Evolutionary conservation across 64 coral and sea anemone species (phyloP).

Genomic region (Actinia equina): DNA sequence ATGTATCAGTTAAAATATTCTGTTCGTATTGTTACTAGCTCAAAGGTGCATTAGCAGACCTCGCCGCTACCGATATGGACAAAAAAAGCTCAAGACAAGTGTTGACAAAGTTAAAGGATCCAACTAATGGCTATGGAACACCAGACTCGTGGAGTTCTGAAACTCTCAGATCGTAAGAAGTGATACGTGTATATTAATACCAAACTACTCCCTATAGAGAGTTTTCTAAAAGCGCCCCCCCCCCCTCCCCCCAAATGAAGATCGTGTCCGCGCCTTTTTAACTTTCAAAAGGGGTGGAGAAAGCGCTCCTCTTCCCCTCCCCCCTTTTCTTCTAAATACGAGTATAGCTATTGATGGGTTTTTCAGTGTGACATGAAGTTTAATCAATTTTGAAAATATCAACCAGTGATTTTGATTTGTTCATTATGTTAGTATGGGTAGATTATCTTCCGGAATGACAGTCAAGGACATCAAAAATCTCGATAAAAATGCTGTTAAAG

Average conservation of each 20-base stretch:
- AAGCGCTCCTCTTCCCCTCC: too few relatives aligned
- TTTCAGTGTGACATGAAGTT: too few relatives aligned
- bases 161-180: neutral
- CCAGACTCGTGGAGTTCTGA: constrained; percentile 10
- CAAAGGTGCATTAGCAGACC: constrained; percentile 2
- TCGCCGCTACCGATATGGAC: neutral
- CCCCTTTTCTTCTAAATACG: too few relatives aligned
- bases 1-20: too few relatives aligned
- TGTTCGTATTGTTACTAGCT: neutral
- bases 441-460: neutral
- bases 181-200: neutral
- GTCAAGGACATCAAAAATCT: constrained; percentile 5
- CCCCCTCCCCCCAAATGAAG: neutral
- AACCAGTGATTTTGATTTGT: too few relatives aligned
- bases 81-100: neutral
- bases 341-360: too few relatives aligned
- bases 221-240: too few relatives aligned
- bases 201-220: too few relatives aligned
- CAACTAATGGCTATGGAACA: neutral
- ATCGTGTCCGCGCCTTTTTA: too few relatives aligned
- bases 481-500: neutral
- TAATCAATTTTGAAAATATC: too few relatives aligned
- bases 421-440: constrained; percentile 1
- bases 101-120: constrained; percentile 16
- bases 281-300: too few relatives aligned